phyloP scores from a whole-genome alignment of 1,140 invertebrate genomes.

The Drosophila suzukii region DNA sequence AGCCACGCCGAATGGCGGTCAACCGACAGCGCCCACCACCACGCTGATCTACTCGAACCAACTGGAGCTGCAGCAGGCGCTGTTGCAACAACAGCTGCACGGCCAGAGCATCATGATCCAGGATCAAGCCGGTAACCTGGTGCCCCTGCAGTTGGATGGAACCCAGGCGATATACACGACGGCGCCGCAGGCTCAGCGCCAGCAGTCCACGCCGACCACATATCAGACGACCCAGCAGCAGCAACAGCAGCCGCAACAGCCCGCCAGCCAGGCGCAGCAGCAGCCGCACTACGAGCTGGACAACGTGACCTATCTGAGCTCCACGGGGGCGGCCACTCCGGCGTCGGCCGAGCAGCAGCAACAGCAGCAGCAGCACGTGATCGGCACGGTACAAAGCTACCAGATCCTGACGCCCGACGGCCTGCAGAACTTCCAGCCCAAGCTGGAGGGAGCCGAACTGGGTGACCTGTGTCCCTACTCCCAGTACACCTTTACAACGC shows the following conservation, averaged over 20 bases:
- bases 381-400: conserved; percentile 82
- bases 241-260: conserved; percentile 55
- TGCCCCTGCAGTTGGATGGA: conserved; percentile 74
- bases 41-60: conserved; percentile 82
- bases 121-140: conserved; percentile 79
- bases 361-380: conserved; percentile 76
- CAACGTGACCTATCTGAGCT: conserved; percentile 76
- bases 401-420: conserved; percentile 81
- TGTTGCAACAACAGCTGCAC: conserved; percentile 77
- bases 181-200: conserved; percentile 56
- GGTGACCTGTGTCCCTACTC: conserved; percentile 77
- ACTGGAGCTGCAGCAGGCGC: conserved; percentile 76
- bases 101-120: conserved; percentile 83
- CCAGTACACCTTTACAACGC: conserved; percentile 77
- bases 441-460: conserved; percentile 66
- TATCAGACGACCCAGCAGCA: conserved; percentile 65
- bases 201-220: conserved; percentile 46
- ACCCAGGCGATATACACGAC: conserved; percentile 80
- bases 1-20: conserved; percentile 47
- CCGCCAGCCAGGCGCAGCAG: conserved; percentile 59
- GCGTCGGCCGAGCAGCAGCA: conserved; percentile 54
- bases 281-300: conserved; percentile 77
- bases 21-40: conserved; percentile 57
- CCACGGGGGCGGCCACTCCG: conserved; percentile 68
- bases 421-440: conserved; percentile 78